A percentile compares a stretch with the other conserved stretches of the same genome.
phyloP scores from a whole-genome alignment of 2,888 invertebrate genomes.

The Pammene aurita region DNA sequence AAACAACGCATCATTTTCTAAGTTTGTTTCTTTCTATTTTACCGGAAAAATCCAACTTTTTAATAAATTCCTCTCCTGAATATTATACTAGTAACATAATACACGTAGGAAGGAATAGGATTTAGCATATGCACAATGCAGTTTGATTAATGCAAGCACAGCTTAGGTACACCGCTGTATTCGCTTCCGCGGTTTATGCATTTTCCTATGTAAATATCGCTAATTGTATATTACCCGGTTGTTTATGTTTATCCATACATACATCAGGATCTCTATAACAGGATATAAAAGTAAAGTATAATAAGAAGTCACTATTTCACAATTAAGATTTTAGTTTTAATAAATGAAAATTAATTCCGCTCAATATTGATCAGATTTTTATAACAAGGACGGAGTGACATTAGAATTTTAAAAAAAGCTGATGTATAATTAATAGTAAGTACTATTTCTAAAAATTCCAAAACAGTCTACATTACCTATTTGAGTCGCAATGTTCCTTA shows the following conservation, averaged over 20 bases:
- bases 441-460: too few relatives aligned
- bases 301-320: too few relatives aligned
- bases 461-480: too few relatives aligned
- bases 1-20: not conserved
- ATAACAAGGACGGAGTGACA: too few relatives aligned
- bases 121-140: conserved; percentile 17
- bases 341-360: too few relatives aligned
- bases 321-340: too few relatives aligned
- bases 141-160: conserved; percentile 18
- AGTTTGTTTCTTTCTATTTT: not conserved
- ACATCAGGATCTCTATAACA: not conserved
- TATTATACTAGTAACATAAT: not conserved
- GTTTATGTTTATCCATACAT: not conserved
- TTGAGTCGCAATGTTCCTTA: too few relatives aligned
- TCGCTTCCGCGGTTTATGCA: conserved; percentile 12
- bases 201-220: conserved; percentile 17
- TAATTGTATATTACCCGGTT: conserved; percentile 1
- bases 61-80: not conserved
- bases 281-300: too few relatives aligned
- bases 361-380: too few relatives aligned
- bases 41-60: not conserved
- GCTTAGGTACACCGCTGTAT: conserved; percentile 19
- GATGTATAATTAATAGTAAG: too few relatives aligned
- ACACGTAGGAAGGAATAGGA: conserved; percentile 12
- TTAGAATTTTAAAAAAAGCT: too few relatives aligned